These are phyloP conservation scores for Pteropus rufus DNA, from an alignment of 2,797 vertebrate species.

Conservation along the genomic window DNA sequence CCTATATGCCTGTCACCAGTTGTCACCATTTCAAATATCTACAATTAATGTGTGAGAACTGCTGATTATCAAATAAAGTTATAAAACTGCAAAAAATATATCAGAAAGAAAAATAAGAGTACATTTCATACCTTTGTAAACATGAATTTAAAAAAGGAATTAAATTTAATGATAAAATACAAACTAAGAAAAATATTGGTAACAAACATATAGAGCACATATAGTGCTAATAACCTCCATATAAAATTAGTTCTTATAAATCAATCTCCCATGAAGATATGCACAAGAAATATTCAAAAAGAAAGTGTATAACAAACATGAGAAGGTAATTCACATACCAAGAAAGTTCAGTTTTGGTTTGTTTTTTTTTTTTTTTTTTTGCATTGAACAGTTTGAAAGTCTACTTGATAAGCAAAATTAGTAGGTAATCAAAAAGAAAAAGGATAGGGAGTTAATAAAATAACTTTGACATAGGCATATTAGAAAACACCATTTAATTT, in stretches of 20 bases:
- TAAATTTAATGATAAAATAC: neutral
- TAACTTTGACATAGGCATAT: neutral
- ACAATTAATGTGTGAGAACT: no score
- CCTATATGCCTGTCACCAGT: no score
- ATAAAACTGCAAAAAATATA: neutral
- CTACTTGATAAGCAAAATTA: neutral
- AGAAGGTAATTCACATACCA: neutral
- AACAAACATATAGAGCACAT: neutral
- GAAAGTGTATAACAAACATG: neutral
- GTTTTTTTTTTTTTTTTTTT: neutral
- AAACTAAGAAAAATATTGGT: neutral
- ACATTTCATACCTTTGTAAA: neutral
- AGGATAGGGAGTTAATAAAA: neutral
- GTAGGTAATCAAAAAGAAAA: neutral
- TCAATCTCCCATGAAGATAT: neutral
- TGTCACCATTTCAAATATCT: no score
- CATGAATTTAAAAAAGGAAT: neutral
- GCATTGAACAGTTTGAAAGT: neutral
- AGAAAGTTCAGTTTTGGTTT: neutral
- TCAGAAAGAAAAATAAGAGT: neutral
- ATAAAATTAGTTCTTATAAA: neutral
- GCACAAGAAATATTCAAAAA: neutral
- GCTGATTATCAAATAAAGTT: no score
- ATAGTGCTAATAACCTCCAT: neutral
- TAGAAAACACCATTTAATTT: neutral